Percentiles rank a stretch among this genome's conserved stretches.
phyloP scores from a whole-genome alignment of 1,140 invertebrate species.

The Triops cancriformis region DNA sequence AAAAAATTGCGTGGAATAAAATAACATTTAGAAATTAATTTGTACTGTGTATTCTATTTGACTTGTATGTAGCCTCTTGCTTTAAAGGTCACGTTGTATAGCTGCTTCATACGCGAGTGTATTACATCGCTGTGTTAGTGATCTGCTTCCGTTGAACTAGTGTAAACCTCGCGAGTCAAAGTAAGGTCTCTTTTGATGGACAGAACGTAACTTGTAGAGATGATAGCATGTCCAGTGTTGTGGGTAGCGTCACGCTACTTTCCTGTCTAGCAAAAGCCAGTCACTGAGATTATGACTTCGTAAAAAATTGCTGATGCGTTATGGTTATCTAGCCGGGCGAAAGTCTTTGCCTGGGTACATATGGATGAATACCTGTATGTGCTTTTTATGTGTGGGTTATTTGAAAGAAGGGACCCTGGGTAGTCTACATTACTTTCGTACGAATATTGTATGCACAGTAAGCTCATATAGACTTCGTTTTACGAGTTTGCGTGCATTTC shows the following conservation, averaged over 20 bases:
- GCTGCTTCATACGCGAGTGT: no score
- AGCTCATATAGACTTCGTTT: not conserved
- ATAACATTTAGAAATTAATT: no score
- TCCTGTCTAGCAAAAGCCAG: not conserved
- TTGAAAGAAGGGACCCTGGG: not conserved
- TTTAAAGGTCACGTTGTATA: no score
- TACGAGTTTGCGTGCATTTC: not conserved
- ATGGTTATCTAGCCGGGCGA: not conserved
- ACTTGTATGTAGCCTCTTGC: no score
- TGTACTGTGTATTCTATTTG: no score
- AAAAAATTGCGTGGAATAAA: no score
- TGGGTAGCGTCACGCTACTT: not conserved
- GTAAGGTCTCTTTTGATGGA: not conserved
- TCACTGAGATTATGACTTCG: not conserved
- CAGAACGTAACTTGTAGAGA: not conserved
- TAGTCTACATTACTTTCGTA: not conserved
- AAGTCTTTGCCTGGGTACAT: not conserved
- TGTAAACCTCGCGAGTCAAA: not conserved
- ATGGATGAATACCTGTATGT: not conserved
- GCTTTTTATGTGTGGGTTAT: not conserved
- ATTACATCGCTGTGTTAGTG: not conserved
- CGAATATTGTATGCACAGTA: not conserved
- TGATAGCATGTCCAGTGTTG: not conserved
- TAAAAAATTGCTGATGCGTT: conserved; percentile 4
- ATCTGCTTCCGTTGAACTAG: not conserved